phyloP scores from a whole-genome alignment of 2,797 vertebrate genomes.

The Alcedo quadribrachys region DNA sequence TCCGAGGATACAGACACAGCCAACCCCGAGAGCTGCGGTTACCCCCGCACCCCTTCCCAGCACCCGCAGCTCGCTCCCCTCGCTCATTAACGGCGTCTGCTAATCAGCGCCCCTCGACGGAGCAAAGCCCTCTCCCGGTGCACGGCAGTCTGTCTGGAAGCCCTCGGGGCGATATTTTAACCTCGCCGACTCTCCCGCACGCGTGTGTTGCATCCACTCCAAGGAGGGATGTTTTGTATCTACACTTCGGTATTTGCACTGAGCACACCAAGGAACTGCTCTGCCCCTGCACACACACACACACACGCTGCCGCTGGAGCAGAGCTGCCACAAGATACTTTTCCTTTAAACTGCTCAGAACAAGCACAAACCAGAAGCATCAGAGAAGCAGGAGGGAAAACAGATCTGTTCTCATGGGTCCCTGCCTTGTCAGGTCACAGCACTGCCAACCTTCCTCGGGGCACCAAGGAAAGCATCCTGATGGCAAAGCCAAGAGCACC shows the following conservation, averaged over 20 bases:
- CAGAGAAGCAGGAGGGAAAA: not conserved
- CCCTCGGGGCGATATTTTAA: not conserved
- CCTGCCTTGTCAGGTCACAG: not conserved
- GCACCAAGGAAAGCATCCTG: not conserved
- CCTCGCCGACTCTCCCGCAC: not conserved
- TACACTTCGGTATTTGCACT: not conserved
- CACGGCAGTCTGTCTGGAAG: not conserved
- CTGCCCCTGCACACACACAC: not conserved
- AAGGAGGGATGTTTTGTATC: not conserved
- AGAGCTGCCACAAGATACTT: not conserved
- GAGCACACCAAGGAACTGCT: not conserved
- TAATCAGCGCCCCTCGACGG: fast-evolving
- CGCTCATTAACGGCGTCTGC: fast-evolving
- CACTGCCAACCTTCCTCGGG: not conserved
- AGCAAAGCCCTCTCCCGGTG: not conserved
- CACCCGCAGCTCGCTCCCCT: not conserved
- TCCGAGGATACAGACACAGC: not conserved
- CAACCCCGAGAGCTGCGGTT: not conserved
- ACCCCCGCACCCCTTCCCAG: not conserved
- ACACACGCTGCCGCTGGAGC: not conserved
- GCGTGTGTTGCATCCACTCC: not conserved
- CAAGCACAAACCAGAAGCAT: not conserved
- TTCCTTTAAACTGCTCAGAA: not conserved
- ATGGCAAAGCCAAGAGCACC: not conserved
- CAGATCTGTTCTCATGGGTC: too few species aligned